These are phyloP conservation scores for Lycia hirtaria DNA, from an alignment of 2,888 invertebrate species.

Conservation along the genomic window DNA sequence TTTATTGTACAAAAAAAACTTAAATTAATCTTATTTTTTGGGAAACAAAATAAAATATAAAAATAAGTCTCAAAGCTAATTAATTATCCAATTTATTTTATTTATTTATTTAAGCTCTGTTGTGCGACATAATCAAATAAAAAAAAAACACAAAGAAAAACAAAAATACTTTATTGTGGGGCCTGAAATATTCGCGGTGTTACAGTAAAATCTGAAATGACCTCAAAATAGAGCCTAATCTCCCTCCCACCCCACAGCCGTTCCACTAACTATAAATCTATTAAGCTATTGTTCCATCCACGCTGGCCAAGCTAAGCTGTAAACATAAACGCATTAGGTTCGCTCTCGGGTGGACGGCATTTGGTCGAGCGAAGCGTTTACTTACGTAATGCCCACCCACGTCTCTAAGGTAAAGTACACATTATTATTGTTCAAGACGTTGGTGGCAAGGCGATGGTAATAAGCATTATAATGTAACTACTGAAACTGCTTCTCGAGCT, in stretches of 20 bases:
- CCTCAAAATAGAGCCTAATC: constrained; percentile 1
- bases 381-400: constrained; percentile 43
- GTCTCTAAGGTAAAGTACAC: constrained; percentile 32
- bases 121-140: no score
- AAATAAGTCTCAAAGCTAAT: no score
- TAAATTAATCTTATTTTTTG: no score
- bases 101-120: no score
- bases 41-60: no score
- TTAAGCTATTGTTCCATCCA: constrained; percentile 11
- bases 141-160: no score
- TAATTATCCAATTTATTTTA: no score
- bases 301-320: constrained; percentile 2
- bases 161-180: no score
- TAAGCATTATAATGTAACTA: constrained; percentile 4
- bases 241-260: background rate
- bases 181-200: no score
- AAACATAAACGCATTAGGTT: constrained; percentile 17
- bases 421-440: background rate
- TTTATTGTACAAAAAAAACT: no score
- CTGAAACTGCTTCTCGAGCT: no score
- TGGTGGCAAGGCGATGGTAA: background rate
- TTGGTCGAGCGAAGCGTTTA: constrained; percentile 22
- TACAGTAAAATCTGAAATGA: background rate
- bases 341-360: background rate
- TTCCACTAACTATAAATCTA: constrained; percentile 18